Evolutionary conservation across 2,797 vertebrate genomes (phyloP).

Genomic region (Aldrovandia affinis): DNA sequence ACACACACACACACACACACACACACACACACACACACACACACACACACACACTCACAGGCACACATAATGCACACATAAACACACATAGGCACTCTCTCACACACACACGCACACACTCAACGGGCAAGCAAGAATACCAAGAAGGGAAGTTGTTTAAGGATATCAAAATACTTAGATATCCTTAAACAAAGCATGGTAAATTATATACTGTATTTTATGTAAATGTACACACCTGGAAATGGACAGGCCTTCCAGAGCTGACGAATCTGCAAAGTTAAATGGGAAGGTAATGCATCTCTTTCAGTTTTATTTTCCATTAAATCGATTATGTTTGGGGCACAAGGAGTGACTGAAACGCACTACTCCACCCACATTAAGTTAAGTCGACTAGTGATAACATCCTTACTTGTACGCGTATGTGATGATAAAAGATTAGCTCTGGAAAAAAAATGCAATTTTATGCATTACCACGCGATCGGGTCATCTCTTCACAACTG

Average conservation of each 20-base stretch:
- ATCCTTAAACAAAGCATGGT: background rate
- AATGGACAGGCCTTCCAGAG: slow-evolving; percentile 13
- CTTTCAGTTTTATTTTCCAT: background rate
- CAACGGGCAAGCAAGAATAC: background rate
- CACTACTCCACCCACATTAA: background rate
- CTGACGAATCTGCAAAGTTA: slow-evolving; percentile 31
- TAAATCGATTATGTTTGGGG: background rate
- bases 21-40: background rate
- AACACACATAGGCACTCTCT: background rate
- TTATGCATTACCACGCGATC: slow-evolving; percentile 30
- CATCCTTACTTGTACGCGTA: background rate
- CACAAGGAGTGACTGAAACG: background rate
- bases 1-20: background rate
- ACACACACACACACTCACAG: background rate
- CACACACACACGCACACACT: background rate
- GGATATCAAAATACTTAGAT: no score
- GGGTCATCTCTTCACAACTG: slow-evolving; percentile 46
- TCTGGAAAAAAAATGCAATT: slow-evolving; percentile 28
- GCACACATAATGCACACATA: background rate
- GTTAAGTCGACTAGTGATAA: background rate
- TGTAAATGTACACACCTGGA: background rate
- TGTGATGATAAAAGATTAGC: slow-evolving; percentile 7
- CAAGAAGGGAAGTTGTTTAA: background rate
- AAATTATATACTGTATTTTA: background rate
- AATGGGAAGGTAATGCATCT: slow-evolving; percentile 55